Percentiles rank a stretch among this genome's conserved stretches.
These are phyloP conservation scores for Sorex maritimensis DNA, from an alignment of 2,797 vertebrate genomes.

Conservation along the genomic window DNA sequence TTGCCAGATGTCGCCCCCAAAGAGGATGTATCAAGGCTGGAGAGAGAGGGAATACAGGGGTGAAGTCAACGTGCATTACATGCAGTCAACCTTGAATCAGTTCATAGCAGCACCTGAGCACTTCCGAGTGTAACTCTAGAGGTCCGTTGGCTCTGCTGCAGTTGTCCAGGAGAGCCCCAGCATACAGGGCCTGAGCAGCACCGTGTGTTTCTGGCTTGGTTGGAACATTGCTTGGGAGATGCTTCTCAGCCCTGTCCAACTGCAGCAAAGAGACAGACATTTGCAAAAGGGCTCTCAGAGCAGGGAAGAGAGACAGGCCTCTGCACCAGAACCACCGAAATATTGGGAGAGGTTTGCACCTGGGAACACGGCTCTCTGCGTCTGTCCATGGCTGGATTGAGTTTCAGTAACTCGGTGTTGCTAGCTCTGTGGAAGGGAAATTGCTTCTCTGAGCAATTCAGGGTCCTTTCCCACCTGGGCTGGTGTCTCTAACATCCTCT, in stretches of 20 bases:
- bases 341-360: not conserved
- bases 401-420: not conserved
- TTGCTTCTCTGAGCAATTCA: not conserved
- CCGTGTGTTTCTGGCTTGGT: too few relatives aligned
- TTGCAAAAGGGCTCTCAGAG: constrained; percentile 1
- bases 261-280: not conserved
- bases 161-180: too few relatives aligned
- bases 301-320: not conserved
- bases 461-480: not conserved
- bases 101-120: too few relatives aligned
- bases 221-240: too few relatives aligned
- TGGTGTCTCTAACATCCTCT: not conserved
- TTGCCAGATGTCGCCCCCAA: too few relatives aligned
- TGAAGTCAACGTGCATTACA: too few relatives aligned
- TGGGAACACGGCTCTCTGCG: not conserved
- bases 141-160: too few relatives aligned
- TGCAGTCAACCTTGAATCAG: too few relatives aligned
- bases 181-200: too few relatives aligned
- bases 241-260: too few relatives aligned
- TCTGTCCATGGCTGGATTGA: constrained; percentile 26
- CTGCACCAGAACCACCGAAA: not conserved
- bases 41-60: too few relatives aligned
- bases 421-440: not conserved
- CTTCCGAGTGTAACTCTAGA: too few relatives aligned
- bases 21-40: not conserved